Percentiles rank a stretch among this genome's conserved stretches.
These are phyloP conservation scores for Momotus momota DNA, from an alignment of 2,797 vertebrate species.

Conservation along the genomic window DNA sequence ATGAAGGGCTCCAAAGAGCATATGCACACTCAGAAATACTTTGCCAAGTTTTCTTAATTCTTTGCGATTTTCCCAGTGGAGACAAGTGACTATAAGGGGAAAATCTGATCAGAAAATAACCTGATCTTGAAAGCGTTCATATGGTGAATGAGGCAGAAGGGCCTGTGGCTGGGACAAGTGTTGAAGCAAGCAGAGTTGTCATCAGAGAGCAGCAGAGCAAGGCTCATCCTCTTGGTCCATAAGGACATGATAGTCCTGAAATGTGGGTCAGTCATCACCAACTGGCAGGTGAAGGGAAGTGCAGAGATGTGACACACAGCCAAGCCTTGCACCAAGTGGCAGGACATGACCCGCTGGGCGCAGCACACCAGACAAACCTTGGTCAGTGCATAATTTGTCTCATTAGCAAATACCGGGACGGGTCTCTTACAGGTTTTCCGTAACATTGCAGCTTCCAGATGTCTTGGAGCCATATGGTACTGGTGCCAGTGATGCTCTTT, in stretches of 20 bases:
- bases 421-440: neutral
- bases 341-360: neutral
- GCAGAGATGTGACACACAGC: neutral
- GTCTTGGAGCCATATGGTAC: neutral
- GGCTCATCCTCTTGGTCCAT: neutral
- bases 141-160: neutral
- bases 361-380: neutral
- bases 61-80: neutral
- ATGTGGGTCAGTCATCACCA: accelerated
- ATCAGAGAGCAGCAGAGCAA: neutral
- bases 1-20: neutral
- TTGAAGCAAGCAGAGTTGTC: neutral
- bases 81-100: neutral
- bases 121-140: neutral
- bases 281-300: neutral
- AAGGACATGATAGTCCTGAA: neutral
- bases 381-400: neutral
- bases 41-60: neutral
- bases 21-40: neutral
- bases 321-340: neutral
- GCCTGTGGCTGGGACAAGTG: neutral
- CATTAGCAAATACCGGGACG: neutral
- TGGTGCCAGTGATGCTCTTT: neutral
- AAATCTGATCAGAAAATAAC: neutral
- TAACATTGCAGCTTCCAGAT: neutral